Evolutionary conservation across 2,113 vertebrate species (phyloP).

Genomic region (Copsychus sechellarum): DNA sequence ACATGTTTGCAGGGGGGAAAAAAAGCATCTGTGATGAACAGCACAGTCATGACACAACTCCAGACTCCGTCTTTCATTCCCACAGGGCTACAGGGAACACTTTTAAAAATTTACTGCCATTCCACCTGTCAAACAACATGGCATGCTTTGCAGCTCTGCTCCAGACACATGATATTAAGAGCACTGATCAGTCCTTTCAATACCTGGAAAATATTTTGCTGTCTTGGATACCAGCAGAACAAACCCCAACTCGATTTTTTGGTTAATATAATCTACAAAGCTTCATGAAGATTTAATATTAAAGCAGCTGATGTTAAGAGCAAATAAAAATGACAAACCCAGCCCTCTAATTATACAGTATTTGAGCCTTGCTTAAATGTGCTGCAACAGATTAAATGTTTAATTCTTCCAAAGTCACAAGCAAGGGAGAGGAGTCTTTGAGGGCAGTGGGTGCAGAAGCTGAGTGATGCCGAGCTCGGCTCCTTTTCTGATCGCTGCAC

Average conservation of each 20-base stretch:
- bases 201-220: conserved; percentile 27
- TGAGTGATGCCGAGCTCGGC: not conserved
- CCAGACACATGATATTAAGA: not conserved
- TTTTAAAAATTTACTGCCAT: conserved; percentile 24
- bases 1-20: not conserved
- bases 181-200: conserved; percentile 4
- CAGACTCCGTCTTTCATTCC: conserved; percentile 24
- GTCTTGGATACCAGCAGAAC: not conserved
- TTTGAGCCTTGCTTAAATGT: not conserved
- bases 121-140: conserved; percentile 29
- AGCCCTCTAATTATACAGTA: fast-evolving
- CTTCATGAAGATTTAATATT: not conserved
- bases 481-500: conserved; percentile 4
- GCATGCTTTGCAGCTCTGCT: conserved; percentile 15
- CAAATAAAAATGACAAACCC: not conserved
- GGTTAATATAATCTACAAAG: not conserved
- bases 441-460: not conserved
- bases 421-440: not conserved
- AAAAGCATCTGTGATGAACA: not conserved
- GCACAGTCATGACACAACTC: not conserved
- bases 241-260: not conserved
- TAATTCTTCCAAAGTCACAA: not conserved
- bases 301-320: not conserved
- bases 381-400: not conserved
- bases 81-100: not conserved